A percentile compares a stretch with the other conserved stretches of the same genome.
Evolutionary conservation across 2,888 invertebrate species (phyloP).

Genomic region (Junonia oenone): DNA sequence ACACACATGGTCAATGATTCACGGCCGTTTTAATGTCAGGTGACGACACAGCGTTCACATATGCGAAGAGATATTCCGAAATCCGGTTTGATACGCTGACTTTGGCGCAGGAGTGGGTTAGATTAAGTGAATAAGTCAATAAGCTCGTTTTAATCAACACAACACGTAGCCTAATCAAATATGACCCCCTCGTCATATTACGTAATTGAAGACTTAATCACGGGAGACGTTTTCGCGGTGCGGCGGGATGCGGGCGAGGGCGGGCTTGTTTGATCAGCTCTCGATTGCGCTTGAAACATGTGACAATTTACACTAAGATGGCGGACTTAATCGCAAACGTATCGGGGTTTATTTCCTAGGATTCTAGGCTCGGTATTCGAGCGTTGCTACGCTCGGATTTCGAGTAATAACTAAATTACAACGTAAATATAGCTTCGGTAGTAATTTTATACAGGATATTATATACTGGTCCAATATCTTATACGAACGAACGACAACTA

Average conservation of each 20-base stretch:
- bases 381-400: too few relatives aligned
- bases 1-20: conserved; percentile 44
- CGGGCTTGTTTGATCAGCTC: conserved; percentile 61
- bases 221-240: conserved; percentile 59
- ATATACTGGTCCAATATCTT: neutral
- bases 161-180: conserved; percentile 76
- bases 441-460: neutral
- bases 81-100: conserved; percentile 45
- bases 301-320: conserved; percentile 31
- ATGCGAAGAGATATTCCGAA: conserved; percentile 39
- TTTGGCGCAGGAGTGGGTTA: conserved; percentile 42
- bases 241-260: conserved; percentile 38
- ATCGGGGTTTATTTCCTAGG: conserved; percentile 9
- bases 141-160: conserved; percentile 76
- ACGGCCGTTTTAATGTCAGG: conserved; percentile 55
- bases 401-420: neutral
- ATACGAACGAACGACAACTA: too few relatives aligned
- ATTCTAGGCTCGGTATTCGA: neutral
- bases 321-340: conserved; percentile 23
- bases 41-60: conserved; percentile 41
- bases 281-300: conserved; percentile 46
- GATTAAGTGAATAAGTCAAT: conserved; percentile 71
- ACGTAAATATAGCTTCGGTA: neutral
- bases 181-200: conserved; percentile 74
- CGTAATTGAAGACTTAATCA: conserved; percentile 77